phyloP scores from a whole-genome alignment of 2,888 invertebrate genomes.

The Drosophila antonietae region DNA sequence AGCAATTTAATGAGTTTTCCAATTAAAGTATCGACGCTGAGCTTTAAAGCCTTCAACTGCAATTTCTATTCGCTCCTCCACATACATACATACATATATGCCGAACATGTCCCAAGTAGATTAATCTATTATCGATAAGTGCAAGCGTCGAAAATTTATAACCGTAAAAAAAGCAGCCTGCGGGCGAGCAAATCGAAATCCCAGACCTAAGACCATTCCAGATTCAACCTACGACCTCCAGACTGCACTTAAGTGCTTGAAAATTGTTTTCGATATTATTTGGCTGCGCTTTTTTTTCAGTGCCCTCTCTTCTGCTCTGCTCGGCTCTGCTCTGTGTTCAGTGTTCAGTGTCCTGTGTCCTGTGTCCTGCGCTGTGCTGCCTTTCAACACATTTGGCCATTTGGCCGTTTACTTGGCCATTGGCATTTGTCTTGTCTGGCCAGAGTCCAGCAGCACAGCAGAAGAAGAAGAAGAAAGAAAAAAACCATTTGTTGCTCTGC shows the following conservation, averaged over 20 bases:
- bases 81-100: slow-evolving; percentile 47
- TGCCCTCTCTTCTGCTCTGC: background rate
- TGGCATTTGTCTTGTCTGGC: slow-evolving; percentile 80
- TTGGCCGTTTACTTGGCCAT: slow-evolving; percentile 69
- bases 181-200: slow-evolving; percentile 54
- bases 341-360: background rate
- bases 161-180: slow-evolving; percentile 72
- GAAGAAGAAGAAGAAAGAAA: slow-evolving; percentile 14
- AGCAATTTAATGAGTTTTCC: slow-evolving; percentile 41
- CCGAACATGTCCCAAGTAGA: slow-evolving; percentile 78
- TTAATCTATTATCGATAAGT: slow-evolving; percentile 82
- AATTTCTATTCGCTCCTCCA: background rate
- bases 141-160: slow-evolving; percentile 79
- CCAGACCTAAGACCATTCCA: slow-evolving; percentile 23
- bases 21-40: slow-evolving; percentile 50
- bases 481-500: slow-evolving; percentile 82
- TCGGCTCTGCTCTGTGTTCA: background rate
- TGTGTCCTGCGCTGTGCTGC: slow-evolving; percentile 41
- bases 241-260: slow-evolving; percentile 81
- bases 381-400: slow-evolving; percentile 77
- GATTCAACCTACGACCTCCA: slow-evolving; percentile 46
- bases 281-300: slow-evolving; percentile 56
- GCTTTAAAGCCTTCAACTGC: slow-evolving; percentile 22
- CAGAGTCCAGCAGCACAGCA: slow-evolving; percentile 52
- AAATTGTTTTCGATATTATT: slow-evolving; percentile 82